phyloP scores from a whole-genome alignment of 2,888 invertebrate species.

The Nipponacmea schrenckii region DNA sequence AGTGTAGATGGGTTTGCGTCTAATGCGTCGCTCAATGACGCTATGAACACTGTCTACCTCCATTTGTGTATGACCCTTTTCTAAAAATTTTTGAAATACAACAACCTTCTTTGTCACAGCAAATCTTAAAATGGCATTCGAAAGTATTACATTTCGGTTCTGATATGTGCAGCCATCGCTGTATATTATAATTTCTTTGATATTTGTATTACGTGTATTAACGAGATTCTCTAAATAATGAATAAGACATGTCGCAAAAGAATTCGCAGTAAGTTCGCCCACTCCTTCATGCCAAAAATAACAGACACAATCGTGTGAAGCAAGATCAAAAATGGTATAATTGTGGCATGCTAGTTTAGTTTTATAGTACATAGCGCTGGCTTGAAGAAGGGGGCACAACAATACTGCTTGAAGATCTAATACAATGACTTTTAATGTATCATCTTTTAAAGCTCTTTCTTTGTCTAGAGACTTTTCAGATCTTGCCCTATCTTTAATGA shows the following conservation, averaged over 20 bases:
- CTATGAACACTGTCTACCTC: neutral
- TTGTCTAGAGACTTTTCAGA: neutral
- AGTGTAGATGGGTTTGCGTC: neutral
- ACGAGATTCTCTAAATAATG: too few relatives aligned
- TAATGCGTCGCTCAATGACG: neutral
- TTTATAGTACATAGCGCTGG: constrained; percentile 11
- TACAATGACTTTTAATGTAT: neutral
- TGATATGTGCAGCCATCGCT: too few relatives aligned
- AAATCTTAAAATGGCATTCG: too few relatives aligned
- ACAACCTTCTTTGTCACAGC: too few relatives aligned
- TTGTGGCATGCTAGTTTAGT: constrained; percentile 6
- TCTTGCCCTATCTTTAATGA: neutral
- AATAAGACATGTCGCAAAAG: neutral
- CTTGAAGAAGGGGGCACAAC: neutral
- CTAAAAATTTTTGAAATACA: neutral
- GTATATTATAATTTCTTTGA: too few relatives aligned
- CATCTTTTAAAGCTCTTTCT: neutral
- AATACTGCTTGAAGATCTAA: neutral
- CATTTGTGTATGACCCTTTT: neutral
- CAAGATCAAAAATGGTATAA: neutral
- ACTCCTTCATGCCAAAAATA: constrained; percentile 10
- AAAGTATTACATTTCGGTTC: too few relatives aligned
- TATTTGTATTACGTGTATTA: too few relatives aligned
- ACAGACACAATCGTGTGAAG: neutral
- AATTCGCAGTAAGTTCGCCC: constrained; percentile 5